phyloP scores from a whole-genome alignment of 1,140 invertebrate species.

The Scaptomyza hsui region DNA sequence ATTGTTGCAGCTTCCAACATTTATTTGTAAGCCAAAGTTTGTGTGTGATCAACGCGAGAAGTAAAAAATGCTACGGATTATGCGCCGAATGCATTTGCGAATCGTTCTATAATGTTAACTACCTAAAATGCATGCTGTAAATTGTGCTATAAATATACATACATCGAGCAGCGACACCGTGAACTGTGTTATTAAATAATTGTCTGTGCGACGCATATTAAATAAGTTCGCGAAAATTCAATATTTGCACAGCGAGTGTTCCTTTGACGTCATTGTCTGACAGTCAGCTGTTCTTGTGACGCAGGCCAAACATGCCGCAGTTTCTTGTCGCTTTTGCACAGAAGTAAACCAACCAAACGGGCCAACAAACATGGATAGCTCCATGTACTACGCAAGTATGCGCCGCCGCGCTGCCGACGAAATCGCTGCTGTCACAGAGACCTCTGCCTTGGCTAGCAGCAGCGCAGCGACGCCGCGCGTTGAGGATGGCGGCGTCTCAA shows the following conservation, averaged over 20 bases:
- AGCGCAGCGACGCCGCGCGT: conserved; percentile 44
- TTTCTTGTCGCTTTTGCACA: conserved; percentile 5
- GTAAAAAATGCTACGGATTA: conserved; percentile 9
- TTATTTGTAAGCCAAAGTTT: conserved; percentile 9
- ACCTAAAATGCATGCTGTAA: conserved; percentile 26
- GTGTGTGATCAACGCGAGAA: neutral
- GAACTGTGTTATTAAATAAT: conserved; percentile 60
- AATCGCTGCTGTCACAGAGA: conserved; percentile 10
- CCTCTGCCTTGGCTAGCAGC: conserved; percentile 19
- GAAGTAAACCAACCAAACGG: conserved; percentile 11
- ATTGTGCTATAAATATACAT: conserved; percentile 28
- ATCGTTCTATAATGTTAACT: neutral
- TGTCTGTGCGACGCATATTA: conserved; percentile 18
- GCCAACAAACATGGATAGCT: conserved; percentile 65
- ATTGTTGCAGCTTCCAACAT: conserved; percentile 16
- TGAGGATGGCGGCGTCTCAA: conserved; percentile 84
- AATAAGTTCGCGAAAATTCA: conserved; percentile 57
- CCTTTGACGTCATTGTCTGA: conserved; percentile 29
- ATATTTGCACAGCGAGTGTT: conserved; percentile 37
- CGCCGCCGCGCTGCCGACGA: conserved; percentile 20
- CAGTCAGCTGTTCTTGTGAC: conserved; percentile 41
- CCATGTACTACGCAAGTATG: conserved; percentile 67
- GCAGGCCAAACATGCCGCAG: conserved; percentile 26
- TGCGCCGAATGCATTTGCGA: neutral
- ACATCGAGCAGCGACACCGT: conserved; percentile 14